Evolutionary conservation across 2,888 invertebrate species (phyloP).

Genomic region (Crossocerus cetratus): DNA sequence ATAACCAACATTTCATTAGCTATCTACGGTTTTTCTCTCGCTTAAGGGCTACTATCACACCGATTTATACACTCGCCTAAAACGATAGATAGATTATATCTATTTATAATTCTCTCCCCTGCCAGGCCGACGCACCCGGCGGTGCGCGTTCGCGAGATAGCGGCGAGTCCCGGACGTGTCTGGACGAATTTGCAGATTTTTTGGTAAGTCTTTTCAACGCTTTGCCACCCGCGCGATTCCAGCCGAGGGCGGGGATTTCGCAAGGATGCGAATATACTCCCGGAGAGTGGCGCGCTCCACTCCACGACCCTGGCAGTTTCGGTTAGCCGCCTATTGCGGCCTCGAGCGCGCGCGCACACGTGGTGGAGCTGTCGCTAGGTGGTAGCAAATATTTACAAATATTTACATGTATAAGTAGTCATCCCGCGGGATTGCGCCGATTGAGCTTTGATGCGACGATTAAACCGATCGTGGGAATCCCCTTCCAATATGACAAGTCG

Average conservation of each 20-base stretch:
- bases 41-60: conserved; percentile 76
- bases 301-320: not conserved
- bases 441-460: conserved; percentile 46
- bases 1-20: conserved; percentile 67
- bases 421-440: conserved; percentile 47
- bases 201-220: conserved; percentile 12
- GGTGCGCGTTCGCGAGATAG: conserved; percentile 7
- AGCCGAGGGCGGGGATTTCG: not conserved
- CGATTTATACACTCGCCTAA: conserved; percentile 74
- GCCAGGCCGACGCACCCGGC: not conserved
- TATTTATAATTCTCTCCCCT: too few relatives aligned
- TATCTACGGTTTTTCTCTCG: conserved; percentile 62
- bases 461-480: conserved; percentile 40
- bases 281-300: too few relatives aligned
- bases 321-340: conserved; percentile 17
- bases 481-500: conserved; percentile 37
- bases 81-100: conserved; percentile 49
- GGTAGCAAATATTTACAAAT: conserved; percentile 71
- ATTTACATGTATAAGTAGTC: conserved; percentile 67
- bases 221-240: not conserved
- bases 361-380: conserved; percentile 49
- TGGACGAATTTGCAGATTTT: conserved; percentile 12
- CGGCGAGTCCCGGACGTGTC: not conserved
- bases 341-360: conserved; percentile 12
- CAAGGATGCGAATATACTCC: too few relatives aligned